These are phyloP conservation scores for Sceloporus tristichus DNA, from an alignment of 2,113 vertebrate species.

Conservation along the genomic window DNA sequence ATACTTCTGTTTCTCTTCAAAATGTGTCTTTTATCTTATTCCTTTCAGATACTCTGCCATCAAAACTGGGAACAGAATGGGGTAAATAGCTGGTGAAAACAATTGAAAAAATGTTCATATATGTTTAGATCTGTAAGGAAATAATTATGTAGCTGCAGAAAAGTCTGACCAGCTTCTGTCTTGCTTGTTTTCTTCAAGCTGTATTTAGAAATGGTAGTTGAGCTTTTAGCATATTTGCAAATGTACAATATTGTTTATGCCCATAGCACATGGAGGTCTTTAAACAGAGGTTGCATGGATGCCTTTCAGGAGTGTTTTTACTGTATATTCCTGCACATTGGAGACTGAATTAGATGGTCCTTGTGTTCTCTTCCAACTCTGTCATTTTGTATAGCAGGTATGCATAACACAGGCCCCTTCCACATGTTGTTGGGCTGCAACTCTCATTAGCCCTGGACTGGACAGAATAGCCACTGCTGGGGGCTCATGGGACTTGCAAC, in stretches of 20 bases:
- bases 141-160: not conserved
- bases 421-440: not conserved
- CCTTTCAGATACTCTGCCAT: conserved; percentile 23
- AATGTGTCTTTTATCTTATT: not conserved
- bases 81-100: conserved; percentile 11
- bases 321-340: too few relatives aligned
- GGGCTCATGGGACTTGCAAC: not conserved
- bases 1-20: not conserved
- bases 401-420: not conserved
- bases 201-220: not conserved
- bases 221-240: not conserved
- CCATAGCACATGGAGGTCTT: too few relatives aligned
- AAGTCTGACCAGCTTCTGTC: not conserved
- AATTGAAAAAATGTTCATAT: not conserved
- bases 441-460: not conserved
- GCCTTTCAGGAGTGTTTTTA: too few relatives aligned
- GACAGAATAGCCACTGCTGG: not conserved
- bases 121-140: not conserved
- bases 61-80: conserved; percentile 34
- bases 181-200: not conserved
- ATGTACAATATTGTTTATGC: not conserved
- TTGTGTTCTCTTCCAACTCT: too few relatives aligned
- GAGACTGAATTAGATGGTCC: too few relatives aligned
- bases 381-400: not conserved
- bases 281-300: too few relatives aligned